Conservation (phyloP, 2,888 invertebrate species). For the Perdita meconis region DNA sequence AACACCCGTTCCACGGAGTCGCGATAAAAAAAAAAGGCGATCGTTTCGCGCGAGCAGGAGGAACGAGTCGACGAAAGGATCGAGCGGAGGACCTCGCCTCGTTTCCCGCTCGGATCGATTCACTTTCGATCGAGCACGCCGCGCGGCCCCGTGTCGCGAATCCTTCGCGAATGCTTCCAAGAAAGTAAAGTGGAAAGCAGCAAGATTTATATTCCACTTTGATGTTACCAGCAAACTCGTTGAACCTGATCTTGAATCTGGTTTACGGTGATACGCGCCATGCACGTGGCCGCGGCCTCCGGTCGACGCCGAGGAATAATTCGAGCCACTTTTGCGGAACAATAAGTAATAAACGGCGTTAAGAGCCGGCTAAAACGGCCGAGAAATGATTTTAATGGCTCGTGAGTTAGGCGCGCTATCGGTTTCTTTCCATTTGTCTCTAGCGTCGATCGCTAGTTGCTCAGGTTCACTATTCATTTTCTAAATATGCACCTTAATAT, state of each 20-base stretch:
- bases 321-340: constrained; percentile 46
- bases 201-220: constrained; percentile 57
- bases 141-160: constrained; percentile 37
- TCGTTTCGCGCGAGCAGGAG: no score
- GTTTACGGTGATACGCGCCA: constrained; percentile 52
- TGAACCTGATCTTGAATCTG: constrained; percentile 62
- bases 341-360: constrained; percentile 54
- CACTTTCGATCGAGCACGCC: constrained; percentile 46
- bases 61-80: neutral
- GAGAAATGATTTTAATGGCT: constrained; percentile 22
- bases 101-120: constrained; percentile 27
- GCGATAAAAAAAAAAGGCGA: no score
- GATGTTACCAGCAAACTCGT: constrained; percentile 58
- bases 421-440: neutral
- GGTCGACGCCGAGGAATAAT: constrained; percentile 41
- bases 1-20: neutral
- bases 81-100: neutral
- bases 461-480: no score
- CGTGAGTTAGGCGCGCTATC: neutral
- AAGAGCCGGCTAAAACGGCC: constrained; percentile 27
- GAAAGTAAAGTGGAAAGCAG: constrained; percentile 57
- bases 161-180: constrained; percentile 53
- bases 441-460: neutral
- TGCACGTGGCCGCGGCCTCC: constrained; percentile 24
- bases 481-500: no score